A percentile compares a stretch with the other conserved stretches of the same genome.
Evolutionary conservation across 1,140 invertebrate species (phyloP).

Genomic region (Gonioctena quinquepunctata): DNA sequence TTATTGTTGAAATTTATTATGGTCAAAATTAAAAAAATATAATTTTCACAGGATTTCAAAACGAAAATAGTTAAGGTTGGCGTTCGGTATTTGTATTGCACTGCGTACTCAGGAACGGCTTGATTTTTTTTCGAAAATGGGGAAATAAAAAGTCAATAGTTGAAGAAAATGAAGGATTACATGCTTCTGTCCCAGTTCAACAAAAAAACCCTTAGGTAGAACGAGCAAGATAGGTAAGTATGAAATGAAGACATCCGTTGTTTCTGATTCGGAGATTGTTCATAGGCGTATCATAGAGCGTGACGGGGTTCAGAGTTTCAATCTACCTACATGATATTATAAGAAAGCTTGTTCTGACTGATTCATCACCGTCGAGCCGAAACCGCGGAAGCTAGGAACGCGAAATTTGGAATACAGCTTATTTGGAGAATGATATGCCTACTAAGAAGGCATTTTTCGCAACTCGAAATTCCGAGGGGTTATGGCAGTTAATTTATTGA

Average conservation of each 20-base stretch:
- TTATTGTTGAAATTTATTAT: no score
- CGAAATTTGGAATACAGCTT: background rate
- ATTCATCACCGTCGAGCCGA: background rate
- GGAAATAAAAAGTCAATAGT: background rate
- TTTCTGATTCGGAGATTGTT: background rate
- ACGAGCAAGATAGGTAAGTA: background rate
- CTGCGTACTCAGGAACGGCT: background rate
- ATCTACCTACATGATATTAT: background rate
- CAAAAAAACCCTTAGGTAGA: background rate
- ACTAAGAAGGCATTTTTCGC: background rate
- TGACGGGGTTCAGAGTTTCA: background rate
- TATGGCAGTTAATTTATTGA: background rate
- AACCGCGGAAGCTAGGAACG: background rate
- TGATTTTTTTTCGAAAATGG: background rate
- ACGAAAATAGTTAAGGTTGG: background rate
- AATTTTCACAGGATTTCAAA: background rate
- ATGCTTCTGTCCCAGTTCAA: no score
- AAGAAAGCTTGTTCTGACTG: background rate
- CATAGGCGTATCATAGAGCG: background rate
- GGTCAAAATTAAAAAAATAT: background rate
- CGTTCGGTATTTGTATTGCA: background rate
- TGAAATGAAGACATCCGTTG: background rate
- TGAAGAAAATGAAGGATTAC: no score
- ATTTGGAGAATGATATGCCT: background rate
- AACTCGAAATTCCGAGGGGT: background rate